Evolutionary conservation across 2,888 invertebrate species (phyloP).

Genomic region (Drosophila kuntzei): DNA sequence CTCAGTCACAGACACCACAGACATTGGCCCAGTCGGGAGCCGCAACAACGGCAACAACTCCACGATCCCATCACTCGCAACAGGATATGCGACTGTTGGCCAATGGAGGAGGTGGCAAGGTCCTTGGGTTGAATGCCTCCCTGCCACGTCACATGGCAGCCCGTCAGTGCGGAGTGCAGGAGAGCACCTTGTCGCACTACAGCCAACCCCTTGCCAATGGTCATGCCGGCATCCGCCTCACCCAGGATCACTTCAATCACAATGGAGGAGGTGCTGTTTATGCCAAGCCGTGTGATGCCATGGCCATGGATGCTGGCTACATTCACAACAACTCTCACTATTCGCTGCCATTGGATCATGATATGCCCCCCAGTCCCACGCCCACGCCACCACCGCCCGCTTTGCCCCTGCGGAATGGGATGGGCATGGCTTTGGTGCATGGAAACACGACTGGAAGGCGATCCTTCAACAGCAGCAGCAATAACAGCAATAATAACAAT

Average conservation of each 20-base stretch:
- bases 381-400: slow-evolving; percentile 85
- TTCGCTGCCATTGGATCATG: slow-evolving; percentile 84
- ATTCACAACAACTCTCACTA: slow-evolving; percentile 85
- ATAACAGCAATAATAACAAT: slow-evolving; percentile 70
- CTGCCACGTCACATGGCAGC: slow-evolving; percentile 73
- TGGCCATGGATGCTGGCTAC: slow-evolving; percentile 80
- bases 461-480: slow-evolving; percentile 69
- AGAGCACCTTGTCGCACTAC: slow-evolving; percentile 80
- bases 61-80: slow-evolving; percentile 58
- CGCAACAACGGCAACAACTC: slow-evolving; percentile 19
- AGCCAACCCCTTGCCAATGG: slow-evolving; percentile 83
- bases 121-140: slow-evolving; percentile 62
- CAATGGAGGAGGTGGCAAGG: slow-evolving; percentile 74
- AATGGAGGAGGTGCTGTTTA: slow-evolving; percentile 66
- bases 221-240: slow-evolving; percentile 78
- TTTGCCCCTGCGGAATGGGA: slow-evolving; percentile 82
- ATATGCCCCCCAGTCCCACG: slow-evolving; percentile 81
- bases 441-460: slow-evolving; percentile 83
- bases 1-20: slow-evolving; percentile 6
- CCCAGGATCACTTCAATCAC: slow-evolving; percentile 85
- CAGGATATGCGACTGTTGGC: slow-evolving; percentile 81
- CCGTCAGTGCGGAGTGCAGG: slow-evolving; percentile 61
- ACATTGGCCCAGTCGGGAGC: neutral
- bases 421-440: slow-evolving; percentile 71
- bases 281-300: slow-evolving; percentile 74